Base-by-base conservation (phyloP, 2,113 vertebrate species). In the Forbesichthys papilliferus region DNA sequence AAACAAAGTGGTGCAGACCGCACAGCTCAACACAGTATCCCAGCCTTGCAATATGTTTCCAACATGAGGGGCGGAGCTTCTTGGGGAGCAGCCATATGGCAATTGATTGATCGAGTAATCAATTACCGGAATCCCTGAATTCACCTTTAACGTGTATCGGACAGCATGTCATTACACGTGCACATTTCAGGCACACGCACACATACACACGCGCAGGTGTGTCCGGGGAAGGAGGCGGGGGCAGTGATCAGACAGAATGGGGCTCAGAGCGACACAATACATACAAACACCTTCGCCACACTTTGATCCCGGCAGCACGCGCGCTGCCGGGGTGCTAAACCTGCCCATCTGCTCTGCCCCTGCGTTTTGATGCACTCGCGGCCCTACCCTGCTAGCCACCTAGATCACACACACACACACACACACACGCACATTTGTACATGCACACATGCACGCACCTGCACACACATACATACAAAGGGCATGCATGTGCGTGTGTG, bases 261-360 rank as follows among this genome's bases (percentile, higher is more conserved):
- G 9, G 55, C 10, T 14, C 47, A 34, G 10, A 68, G 66, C 11
- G 47, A 59, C 71, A 58, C 61, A 57, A 6, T 27, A 60, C 16
- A 46, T 7, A 68, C 54, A 59, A 12, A 3, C n/a, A 3, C 5
- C n/a, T 48, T 42, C 7, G 64, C 48, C 78, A 66, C 62, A 54
- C 80, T 81, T 86, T 87, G 73, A 79, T 88, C 69, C 64, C 73
- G 27, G 51, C 34, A 52, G 62, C 14, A 58, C 14, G 63, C 70
- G 52, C 60, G 68, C 74, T 64, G 75, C 64, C 54, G 63, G 75
- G 54, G 64, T 78, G 60, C 81, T 87, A 75, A 77, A 84, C 66
- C 49, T 74, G 77, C 83, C 81, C 82, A 84, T 87, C 78, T 91
- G 87, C 79, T 86, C 68, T 52, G 77, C 73, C 60, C 33, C 51